Conservation (phyloP, 2,888 invertebrate species). For the Lepidonotus clava region DNA sequence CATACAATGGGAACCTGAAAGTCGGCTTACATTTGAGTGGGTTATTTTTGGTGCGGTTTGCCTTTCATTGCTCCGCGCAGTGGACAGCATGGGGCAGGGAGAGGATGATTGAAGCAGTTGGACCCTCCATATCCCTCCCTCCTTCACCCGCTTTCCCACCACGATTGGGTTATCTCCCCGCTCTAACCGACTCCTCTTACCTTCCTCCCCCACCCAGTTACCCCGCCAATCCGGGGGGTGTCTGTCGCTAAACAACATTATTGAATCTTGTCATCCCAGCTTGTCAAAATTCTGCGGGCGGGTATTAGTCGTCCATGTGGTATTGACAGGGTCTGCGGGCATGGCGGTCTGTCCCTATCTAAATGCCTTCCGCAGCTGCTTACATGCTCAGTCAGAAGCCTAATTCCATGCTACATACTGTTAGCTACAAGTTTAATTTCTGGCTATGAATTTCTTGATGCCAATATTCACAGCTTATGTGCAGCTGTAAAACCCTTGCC, state of each 20-base stretch:
- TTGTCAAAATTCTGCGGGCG: slow-evolving; percentile 22
- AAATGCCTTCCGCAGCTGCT: not conserved
- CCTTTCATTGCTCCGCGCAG: too few species aligned
- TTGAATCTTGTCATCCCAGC: slow-evolving; percentile 22
- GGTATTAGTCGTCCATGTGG: slow-evolving; percentile 15
- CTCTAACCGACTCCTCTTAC: too few species aligned
- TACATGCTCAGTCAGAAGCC: too few species aligned
- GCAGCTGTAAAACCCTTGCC: too few species aligned
- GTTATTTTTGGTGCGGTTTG: not conserved
- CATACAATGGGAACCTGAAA: not conserved
- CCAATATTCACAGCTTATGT: too few species aligned
- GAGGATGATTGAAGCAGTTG: too few species aligned
- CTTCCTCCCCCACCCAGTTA: too few species aligned
- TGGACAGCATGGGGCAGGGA: too few species aligned
- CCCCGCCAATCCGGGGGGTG: not conserved
- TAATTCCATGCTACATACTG: too few species aligned
- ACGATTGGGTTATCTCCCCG: not conserved
- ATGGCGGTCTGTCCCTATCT: not conserved
- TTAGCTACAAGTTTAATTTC: too few species aligned
- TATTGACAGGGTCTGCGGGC: slow-evolving; percentile 11
- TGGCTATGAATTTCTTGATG: too few species aligned
- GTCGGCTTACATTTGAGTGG: not conserved
- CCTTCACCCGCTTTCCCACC: not conserved
- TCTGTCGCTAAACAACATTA: slow-evolving; percentile 6
- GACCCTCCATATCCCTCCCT: not conserved